phyloP scores from a whole-genome alignment of 2,888 invertebrate species.

The Apantesis nais region DNA sequence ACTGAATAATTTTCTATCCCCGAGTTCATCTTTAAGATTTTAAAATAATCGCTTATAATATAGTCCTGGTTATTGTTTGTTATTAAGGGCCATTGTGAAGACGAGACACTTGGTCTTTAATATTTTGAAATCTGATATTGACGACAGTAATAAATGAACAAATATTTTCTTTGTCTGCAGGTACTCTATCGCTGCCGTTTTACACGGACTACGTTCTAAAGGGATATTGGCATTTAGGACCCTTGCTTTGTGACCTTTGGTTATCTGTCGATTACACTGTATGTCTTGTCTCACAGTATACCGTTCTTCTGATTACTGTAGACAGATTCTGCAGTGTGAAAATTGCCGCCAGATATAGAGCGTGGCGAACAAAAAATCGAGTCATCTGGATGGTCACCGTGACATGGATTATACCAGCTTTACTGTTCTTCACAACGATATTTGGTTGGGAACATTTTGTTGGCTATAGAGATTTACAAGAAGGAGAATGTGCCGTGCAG shows the following conservation, averaged over 20 bases:
- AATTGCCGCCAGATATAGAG: conserved; percentile 98
- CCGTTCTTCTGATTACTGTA: conserved; percentile 98
- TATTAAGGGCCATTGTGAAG: neutral
- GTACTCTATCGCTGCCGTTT: conserved; percentile 99
- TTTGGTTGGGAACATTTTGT: conserved; percentile 99
- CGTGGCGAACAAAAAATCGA: conserved; percentile 97
- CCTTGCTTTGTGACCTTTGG: conserved; percentile 98
- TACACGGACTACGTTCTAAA: conserved; percentile 98
- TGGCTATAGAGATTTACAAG: conserved; percentile 94
- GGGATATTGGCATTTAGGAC: conserved; percentile 98
- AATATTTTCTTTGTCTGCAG: conserved; percentile 79
- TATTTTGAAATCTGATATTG: conserved; percentile 32
- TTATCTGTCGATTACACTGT: conserved; percentile 99
- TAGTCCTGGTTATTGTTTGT: neutral
- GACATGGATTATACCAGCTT: conserved; percentile 98
- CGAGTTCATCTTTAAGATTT: neutral
- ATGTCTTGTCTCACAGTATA: conserved; percentile 99
- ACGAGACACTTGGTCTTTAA: conserved; percentile 9
- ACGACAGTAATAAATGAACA: conserved; percentile 32
- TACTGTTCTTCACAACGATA: conserved; percentile 98
- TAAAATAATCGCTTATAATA: neutral
- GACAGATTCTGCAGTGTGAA: conserved; percentile 99
- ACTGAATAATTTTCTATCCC: neutral
- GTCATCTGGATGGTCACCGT: conserved; percentile 98
- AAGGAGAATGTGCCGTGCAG: conserved; percentile 97